Evolutionary conservation across 2,797 vertebrate genomes (phyloP).

Genomic region (Brachyrhaphis roseni): DNA sequence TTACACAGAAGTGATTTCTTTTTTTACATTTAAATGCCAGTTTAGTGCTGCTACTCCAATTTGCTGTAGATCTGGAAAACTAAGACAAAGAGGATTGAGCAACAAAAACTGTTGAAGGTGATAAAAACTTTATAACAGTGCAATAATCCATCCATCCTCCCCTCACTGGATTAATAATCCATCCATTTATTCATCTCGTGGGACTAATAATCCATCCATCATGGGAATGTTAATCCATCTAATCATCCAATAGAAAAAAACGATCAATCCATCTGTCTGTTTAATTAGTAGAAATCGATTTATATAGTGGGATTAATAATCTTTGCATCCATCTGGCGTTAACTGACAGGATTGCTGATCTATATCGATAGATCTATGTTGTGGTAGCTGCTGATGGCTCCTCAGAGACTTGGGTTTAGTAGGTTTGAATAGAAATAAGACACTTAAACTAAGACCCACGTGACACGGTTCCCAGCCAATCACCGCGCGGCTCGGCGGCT

Average conservation of each 20-base stretch:
- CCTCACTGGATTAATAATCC: too few relatives aligned
- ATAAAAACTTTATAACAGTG: too few relatives aligned
- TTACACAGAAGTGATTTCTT: not conserved
- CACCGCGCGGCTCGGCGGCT: slow-evolving; percentile 13
- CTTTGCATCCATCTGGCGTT: not conserved
- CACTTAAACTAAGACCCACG: slow-evolving; percentile 47
- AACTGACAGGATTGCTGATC: not conserved
- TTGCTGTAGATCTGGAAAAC: not conserved
- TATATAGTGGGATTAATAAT: not conserved
- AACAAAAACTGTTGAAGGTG: too few relatives aligned
- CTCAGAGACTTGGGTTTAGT: not conserved
- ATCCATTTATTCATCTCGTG: not conserved
- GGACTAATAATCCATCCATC: too few relatives aligned
- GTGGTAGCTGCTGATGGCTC: not conserved
- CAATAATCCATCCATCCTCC: too few relatives aligned
- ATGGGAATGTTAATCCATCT: not conserved
- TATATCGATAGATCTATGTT: not conserved
- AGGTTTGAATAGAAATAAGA: slow-evolving; percentile 31
- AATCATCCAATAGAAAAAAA: not conserved
- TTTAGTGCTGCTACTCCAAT: not conserved
- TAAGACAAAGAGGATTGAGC: not conserved
- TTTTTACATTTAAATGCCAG: not conserved
- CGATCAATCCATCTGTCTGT: not conserved
- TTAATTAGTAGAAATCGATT: not conserved
- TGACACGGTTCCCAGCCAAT: slow-evolving; percentile 51